phyloP scores from a whole-genome alignment of 2,797 vertebrate species.

The Decapterus maruadsi region DNA sequence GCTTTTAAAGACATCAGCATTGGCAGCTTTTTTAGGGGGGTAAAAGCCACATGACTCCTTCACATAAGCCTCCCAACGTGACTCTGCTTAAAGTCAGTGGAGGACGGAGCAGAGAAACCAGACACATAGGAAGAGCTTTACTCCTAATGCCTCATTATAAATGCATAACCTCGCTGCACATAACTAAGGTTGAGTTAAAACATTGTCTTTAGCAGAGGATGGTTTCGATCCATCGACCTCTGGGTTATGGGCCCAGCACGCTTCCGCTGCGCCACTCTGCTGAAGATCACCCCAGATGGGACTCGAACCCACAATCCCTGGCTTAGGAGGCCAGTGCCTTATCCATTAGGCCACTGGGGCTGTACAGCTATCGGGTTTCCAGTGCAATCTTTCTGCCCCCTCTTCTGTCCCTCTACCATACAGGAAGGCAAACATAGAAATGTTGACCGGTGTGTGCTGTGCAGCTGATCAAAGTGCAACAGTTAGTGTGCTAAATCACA shows the following conservation, averaged over 20 bases:
- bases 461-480: constrained; percentile 53
- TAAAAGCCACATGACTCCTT: constrained; percentile 60
- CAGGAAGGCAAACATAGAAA: constrained; percentile 29
- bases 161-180: background rate
- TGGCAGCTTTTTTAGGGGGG: background rate
- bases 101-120: constrained; percentile 2
- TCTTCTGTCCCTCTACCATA: background rate
- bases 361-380: too few relatives aligned
- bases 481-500: constrained; percentile 11
- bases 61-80: constrained; percentile 64
- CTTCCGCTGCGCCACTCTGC: constrained; percentile 45
- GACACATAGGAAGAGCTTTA: background rate
- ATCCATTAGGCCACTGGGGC: constrained; percentile 43
- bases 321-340: constrained; percentile 74
- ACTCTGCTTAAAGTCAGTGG: constrained; percentile 71
- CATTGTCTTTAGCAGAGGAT: constrained; percentile 65
- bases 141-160: background rate
- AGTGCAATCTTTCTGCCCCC: background rate
- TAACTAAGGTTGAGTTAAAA: too few relatives aligned
- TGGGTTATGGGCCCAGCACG: constrained; percentile 55
- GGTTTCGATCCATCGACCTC: constrained; percentile 79
- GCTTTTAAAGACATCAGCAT: background rate
- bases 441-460: constrained; percentile 23
- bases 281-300: background rate
- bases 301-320: constrained; percentile 73